Evolutionary conservation across 1,140 invertebrate genomes (phyloP).

Genomic region (Pseudomyrmex concolor): DNA sequence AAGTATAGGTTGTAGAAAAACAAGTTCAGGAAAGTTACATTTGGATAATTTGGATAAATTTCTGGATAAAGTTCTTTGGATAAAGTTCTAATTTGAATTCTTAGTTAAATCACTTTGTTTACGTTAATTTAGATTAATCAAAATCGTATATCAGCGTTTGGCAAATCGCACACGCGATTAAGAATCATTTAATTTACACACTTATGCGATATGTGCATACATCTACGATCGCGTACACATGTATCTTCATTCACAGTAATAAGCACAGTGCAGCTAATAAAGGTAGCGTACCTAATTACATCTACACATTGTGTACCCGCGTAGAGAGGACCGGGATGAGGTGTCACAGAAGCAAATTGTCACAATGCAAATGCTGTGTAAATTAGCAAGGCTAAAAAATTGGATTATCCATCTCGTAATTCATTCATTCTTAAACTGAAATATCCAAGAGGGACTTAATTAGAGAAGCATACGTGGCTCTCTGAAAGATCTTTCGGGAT

Average conservation of each 20-base stretch:
- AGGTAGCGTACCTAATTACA: constrained; percentile 37
- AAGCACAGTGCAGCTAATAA: constrained; percentile 33
- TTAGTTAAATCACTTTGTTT: too few relatives aligned
- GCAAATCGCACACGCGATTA: too few relatives aligned
- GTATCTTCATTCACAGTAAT: constrained; percentile 6
- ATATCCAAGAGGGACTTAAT: not conserved
- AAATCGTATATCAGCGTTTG: too few relatives aligned
- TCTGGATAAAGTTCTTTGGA: too few relatives aligned
- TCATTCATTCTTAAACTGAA: constrained; percentile 3
- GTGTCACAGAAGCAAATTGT: constrained; percentile 34
- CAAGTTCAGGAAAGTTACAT: too few relatives aligned
- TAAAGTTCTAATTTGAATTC: too few relatives aligned
- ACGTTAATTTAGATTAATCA: too few relatives aligned
- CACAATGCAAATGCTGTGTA: constrained; percentile 25
- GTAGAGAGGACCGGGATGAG: constrained; percentile 12
- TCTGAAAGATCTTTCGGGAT: not conserved
- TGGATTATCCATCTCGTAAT: not conserved
- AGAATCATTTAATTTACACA: too few relatives aligned
- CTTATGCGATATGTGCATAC: too few relatives aligned
- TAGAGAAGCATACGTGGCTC: not conserved
- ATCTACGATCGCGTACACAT: constrained; percentile 12
- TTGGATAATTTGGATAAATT: too few relatives aligned
- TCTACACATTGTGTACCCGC: constrained; percentile 1
- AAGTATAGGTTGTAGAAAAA: too few relatives aligned
- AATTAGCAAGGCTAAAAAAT: constrained; percentile 34